phyloP scores from a whole-genome alignment of 1,140 invertebrate genomes.

The Cherax destructor region DNA sequence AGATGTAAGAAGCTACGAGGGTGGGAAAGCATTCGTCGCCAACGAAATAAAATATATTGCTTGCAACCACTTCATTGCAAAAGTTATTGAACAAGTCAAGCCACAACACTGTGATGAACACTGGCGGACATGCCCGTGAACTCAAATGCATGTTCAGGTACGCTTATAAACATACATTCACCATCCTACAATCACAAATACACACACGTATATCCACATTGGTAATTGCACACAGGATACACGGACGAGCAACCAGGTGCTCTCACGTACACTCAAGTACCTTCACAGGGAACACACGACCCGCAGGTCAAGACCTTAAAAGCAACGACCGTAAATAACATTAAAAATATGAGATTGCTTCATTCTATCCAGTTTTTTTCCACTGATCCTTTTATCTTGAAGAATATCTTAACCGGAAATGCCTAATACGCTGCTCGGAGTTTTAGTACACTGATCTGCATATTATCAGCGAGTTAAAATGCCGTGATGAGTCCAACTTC shows the following conservation, averaged over 20 bases:
- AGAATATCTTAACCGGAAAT: constrained; percentile 26
- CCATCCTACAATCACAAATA: background rate
- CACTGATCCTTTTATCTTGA: background rate
- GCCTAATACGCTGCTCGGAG: background rate
- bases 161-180: background rate
- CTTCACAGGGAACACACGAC: background rate
- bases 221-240: background rate
- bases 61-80: no score
- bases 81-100: no score
- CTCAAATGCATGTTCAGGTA: background rate
- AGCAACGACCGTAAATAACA: background rate
- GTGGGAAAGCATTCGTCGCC: no score
- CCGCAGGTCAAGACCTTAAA: background rate
- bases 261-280: background rate
- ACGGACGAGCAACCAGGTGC: background rate
- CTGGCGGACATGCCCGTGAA: no score
- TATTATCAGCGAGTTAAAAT: background rate
- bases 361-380: constrained; percentile 16
- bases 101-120: no score
- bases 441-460: constrained; percentile 8
- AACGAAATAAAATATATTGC: no score
- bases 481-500: background rate
- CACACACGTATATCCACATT: background rate
- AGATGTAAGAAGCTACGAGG: no score
- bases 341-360: constrained; percentile 1